Conservation (phyloP, 2,888 invertebrate species). For the Oconnorella tubifera region DNA sequence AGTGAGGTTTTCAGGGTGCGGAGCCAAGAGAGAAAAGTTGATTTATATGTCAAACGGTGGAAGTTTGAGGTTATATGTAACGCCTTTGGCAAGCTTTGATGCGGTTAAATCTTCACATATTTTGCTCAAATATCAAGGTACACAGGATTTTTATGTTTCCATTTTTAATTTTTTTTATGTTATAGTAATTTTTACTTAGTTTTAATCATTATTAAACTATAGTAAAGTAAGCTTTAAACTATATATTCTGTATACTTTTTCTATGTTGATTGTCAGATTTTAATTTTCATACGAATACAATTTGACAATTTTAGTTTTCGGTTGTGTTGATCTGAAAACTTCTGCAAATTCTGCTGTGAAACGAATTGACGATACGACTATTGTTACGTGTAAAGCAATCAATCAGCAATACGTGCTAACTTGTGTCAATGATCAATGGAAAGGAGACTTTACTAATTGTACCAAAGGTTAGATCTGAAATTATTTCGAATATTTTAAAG, state of each 20-base stretch:
- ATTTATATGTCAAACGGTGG: slow-evolving; percentile 14
- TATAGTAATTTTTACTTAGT: background rate
- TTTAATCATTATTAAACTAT: background rate
- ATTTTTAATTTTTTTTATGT: no score
- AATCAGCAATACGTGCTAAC: slow-evolving; percentile 8
- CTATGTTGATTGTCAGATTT: background rate
- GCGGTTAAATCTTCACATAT: background rate
- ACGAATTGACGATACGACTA: slow-evolving; percentile 11
- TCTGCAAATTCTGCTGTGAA: slow-evolving; percentile 5
- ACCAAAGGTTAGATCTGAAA: slow-evolving; percentile 7
- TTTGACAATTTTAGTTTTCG: slow-evolving; percentile 11
- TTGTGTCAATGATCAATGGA: slow-evolving; percentile 12
- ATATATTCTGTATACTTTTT: background rate
- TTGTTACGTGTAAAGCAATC: slow-evolving; percentile 3
- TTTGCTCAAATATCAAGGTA: slow-evolving; percentile 10
- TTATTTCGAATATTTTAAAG: background rate
- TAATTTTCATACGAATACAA: background rate
- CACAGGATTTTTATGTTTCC: no score
- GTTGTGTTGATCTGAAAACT: slow-evolving; percentile 5
- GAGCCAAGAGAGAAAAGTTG: slow-evolving; percentile 7
- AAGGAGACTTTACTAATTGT: slow-evolving; percentile 13
- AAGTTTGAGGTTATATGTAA: background rate
- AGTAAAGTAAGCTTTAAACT: background rate
- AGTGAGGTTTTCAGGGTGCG: slow-evolving; percentile 10
- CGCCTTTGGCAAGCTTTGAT: background rate